A percentile compares a stretch with the other conserved stretches of the same genome.
Evolutionary conservation across 1,140 invertebrate genomes (phyloP).

Genomic region (Adoxophyes honmai): DNA sequence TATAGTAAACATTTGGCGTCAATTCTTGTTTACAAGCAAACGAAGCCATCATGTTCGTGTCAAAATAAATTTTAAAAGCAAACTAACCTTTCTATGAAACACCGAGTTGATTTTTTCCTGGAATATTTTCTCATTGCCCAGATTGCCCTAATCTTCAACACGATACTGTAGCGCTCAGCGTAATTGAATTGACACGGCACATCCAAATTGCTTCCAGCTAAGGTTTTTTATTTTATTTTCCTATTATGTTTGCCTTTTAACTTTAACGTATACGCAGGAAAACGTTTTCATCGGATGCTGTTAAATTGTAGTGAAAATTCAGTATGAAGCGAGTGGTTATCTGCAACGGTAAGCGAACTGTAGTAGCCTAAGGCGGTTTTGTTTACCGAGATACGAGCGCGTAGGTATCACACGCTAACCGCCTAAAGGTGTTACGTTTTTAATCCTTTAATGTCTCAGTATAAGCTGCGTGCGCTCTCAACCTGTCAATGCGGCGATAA

Average conservation of each 20-base stretch:
- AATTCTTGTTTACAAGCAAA: background rate
- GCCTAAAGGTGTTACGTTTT: background rate
- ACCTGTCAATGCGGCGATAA: slow-evolving; percentile 1
- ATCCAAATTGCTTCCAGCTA: slow-evolving; percentile 51
- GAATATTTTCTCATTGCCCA: slow-evolving; percentile 58
- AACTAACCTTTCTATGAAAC: slow-evolving; percentile 55
- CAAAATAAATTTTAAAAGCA: background rate
- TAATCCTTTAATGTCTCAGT: slow-evolving; percentile 3
- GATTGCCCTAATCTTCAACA: slow-evolving; percentile 46
- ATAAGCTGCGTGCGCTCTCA: background rate
- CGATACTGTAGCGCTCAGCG: slow-evolving; percentile 42
- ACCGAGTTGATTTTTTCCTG: slow-evolving; percentile 50
- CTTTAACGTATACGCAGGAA: background rate
- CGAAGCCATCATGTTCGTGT: background rate
- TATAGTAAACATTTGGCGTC: too few relatives aligned
- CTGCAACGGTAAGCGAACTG: too few relatives aligned
- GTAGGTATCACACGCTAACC: background rate
- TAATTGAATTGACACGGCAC: slow-evolving; percentile 61
- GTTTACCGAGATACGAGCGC: slow-evolving; percentile 4
- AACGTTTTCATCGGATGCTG: background rate
- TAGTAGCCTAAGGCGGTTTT: background rate
- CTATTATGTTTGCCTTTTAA: slow-evolving; percentile 32
- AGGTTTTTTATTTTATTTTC: slow-evolving; percentile 49
- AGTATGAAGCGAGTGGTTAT: background rate
- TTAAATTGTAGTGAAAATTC: slow-evolving; percentile 1